A percentile compares a stretch with the other conserved stretches of the same genome.
These are phyloP conservation scores for Rhyacophila evoluta DNA, from an alignment of 2,888 invertebrate genomes.

Conservation along the genomic window DNA sequence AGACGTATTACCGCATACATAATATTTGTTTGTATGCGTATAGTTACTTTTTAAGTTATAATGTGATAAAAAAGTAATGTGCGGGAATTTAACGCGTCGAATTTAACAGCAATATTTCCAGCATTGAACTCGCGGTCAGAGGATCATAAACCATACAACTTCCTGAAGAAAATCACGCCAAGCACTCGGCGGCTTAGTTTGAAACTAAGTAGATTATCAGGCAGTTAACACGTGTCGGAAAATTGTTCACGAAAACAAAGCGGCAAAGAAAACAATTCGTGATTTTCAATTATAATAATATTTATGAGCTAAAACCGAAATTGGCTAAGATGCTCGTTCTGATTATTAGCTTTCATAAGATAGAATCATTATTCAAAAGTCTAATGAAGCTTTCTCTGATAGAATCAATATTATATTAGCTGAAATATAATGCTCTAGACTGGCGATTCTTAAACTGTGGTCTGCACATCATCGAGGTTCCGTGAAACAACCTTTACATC, in stretches of 20 bases:
- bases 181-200: background rate
- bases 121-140: background rate
- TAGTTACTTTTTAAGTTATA: too few species aligned
- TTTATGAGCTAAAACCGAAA: background rate
- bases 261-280: background rate
- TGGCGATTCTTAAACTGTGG: too few species aligned
- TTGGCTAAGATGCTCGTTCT: background rate
- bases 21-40: too few species aligned
- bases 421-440: too few species aligned
- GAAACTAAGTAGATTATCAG: background rate
- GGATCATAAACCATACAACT: constrained; percentile 1
- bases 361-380: background rate
- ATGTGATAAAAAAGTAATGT: too few species aligned
- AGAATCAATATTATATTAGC: background rate
- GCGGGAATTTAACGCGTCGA: background rate
- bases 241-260: background rate
- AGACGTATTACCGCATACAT: too few species aligned
- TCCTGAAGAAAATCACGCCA: background rate
- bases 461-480: too few species aligned
- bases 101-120: background rate
- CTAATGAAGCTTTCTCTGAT: background rate
- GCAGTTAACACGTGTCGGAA: constrained; percentile 10
- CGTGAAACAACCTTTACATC: too few species aligned
- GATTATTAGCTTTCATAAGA: background rate
- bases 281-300: constrained; percentile 13